Percentiles rank a stretch among this genome's conserved stretches.
Evolutionary conservation across 1,140 invertebrate genomes (phyloP).

Genomic region (Samia ricini): DNA sequence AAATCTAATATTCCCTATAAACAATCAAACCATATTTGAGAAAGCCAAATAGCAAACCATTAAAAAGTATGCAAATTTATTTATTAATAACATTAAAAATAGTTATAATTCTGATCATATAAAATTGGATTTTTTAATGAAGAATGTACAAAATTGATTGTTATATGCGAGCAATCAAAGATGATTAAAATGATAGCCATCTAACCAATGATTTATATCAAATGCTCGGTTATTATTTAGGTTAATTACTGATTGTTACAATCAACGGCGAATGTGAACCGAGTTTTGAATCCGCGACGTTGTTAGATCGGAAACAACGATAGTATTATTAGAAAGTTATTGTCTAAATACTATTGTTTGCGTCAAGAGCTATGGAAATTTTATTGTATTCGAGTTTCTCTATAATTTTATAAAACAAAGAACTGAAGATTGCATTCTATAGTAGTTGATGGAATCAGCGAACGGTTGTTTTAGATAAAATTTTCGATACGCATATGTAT

Average conservation of each 20-base stretch:
- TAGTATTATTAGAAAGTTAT: slow-evolving; percentile 9
- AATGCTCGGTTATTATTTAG: slow-evolving; percentile 9
- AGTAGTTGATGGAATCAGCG: background rate
- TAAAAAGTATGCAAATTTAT: too few species aligned
- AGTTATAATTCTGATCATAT: too few species aligned
- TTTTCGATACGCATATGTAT: background rate
- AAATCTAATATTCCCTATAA: too few species aligned
- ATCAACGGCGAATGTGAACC: slow-evolving; percentile 8
- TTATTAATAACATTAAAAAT: too few species aligned
- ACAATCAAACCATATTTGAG: too few species aligned
- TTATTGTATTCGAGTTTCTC: background rate
- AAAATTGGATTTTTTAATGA: too few species aligned
- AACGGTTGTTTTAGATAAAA: background rate
- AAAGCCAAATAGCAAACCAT: too few species aligned
- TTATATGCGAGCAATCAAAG: background rate
- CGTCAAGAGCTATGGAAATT: background rate
- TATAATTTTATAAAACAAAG: background rate
- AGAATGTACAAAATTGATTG: too few species aligned
- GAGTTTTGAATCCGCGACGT: background rate
- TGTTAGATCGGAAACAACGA: background rate
- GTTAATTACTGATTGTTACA: slow-evolving; percentile 24
- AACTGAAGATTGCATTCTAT: background rate
- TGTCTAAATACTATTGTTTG: background rate
- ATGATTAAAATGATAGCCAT: background rate
- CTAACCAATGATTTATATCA: background rate